Percentiles rank a stretch among this genome's conserved stretches.
phyloP scores from a whole-genome alignment of 2,888 invertebrate genomes.

The Stenotaenia linearis region DNA sequence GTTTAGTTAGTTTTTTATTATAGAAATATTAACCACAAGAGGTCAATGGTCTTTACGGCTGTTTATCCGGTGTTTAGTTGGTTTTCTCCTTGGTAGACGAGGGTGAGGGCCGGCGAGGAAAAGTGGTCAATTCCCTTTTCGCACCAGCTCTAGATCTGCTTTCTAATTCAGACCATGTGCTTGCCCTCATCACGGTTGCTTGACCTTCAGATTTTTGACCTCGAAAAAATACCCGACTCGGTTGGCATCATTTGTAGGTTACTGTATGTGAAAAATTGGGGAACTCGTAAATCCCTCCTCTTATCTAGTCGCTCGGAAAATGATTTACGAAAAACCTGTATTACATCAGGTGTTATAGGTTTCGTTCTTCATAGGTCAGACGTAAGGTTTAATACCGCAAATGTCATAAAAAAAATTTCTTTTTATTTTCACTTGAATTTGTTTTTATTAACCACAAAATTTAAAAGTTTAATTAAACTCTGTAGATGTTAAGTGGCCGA shows the following conservation, averaged over 20 bases:
- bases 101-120: slow-evolving; percentile 15
- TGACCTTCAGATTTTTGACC: slow-evolving; percentile 33
- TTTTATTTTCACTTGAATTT: not conserved
- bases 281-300: not conserved
- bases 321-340: not conserved
- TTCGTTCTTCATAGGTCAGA: not conserved
- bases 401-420: too few relatives aligned
- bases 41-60: not conserved
- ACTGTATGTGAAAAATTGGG: not conserved
- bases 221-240: not conserved
- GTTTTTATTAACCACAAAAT: too few relatives aligned
- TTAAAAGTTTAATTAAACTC: too few relatives aligned
- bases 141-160: not conserved
- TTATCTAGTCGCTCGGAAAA: not conserved
- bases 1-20: not conserved
- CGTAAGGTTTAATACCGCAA: not conserved
- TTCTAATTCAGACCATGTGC: not conserved
- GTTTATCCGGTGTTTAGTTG: not conserved
- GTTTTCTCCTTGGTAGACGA: not conserved
- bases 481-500: not conserved
- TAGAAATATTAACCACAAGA: not conserved
- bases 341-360: not conserved
- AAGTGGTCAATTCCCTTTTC: slow-evolving; percentile 29
- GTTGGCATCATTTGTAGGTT: slow-evolving; percentile 14
- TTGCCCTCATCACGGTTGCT: slow-evolving; percentile 16